These are phyloP conservation scores for Leptopilina boulardi DNA, from an alignment of 1,140 invertebrate genomes.

Conservation along the genomic window DNA sequence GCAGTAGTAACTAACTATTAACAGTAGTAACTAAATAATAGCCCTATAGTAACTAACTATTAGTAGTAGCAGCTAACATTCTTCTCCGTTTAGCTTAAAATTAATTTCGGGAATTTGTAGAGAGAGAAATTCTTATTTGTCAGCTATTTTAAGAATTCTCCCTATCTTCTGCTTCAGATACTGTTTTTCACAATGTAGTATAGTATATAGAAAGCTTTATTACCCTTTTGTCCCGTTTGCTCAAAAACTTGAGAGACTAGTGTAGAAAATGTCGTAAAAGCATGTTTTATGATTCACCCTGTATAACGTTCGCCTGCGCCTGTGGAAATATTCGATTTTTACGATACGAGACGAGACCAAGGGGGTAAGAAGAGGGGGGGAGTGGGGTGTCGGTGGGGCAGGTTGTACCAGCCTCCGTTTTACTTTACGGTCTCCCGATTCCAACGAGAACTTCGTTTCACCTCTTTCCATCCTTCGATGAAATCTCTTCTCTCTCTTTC, in stretches of 20 bases:
- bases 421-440: slow-evolving; percentile 51
- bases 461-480: slow-evolving; percentile 20
- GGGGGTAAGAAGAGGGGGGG: slow-evolving; percentile 52
- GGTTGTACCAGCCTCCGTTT: slow-evolving; percentile 47
- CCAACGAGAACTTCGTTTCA: slow-evolving; percentile 29
- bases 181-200: not conserved
- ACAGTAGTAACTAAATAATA: too few relatives aligned
- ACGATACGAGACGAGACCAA: slow-evolving; percentile 65
- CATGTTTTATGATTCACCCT: slow-evolving; percentile 33
- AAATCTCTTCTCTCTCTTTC: not conserved
- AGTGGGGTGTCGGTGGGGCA: slow-evolving; percentile 48
- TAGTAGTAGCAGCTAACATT: too few relatives aligned
- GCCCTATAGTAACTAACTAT: too few relatives aligned
- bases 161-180: not conserved
- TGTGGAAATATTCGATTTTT: slow-evolving; percentile 72
- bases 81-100: too few relatives aligned
- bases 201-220: not conserved
- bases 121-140: not conserved
- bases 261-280: slow-evolving; percentile 5
- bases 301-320: slow-evolving; percentile 62
- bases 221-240: slow-evolving; percentile 12
- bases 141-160: not conserved
- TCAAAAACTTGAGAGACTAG: not conserved
- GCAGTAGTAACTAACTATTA: too few relatives aligned
- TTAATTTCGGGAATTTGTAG: too few relatives aligned